A percentile compares a stretch with the other conserved stretches of the same genome.
These are phyloP conservation scores for Matsumurasca onukii DNA, from an alignment of 1,140 invertebrate species.

Conservation along the genomic window DNA sequence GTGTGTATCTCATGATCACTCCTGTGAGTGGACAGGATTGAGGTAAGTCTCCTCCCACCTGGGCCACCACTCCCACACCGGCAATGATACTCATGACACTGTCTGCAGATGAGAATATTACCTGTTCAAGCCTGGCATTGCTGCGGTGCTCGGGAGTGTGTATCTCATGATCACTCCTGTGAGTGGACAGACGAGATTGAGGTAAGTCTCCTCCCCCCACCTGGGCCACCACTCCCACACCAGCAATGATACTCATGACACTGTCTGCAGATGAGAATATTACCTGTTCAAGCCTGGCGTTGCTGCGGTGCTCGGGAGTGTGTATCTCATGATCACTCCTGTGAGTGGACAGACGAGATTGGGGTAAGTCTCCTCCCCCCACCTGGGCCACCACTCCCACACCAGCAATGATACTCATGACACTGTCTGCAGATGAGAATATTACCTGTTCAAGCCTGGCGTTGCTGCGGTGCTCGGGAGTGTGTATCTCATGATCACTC, in stretches of 20 bases:
- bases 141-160: slow-evolving; percentile 54
- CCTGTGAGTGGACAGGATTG: slow-evolving; percentile 52
- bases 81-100: too few relatives aligned
- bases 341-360: slow-evolving; percentile 51
- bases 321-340: slow-evolving; percentile 62
- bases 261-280: too few relatives aligned
- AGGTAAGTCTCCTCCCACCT: slow-evolving; percentile 30
- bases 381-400: slow-evolving; percentile 17
- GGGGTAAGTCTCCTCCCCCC: slow-evolving; percentile 27
- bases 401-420: not conserved
- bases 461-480: slow-evolving; percentile 49
- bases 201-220: slow-evolving; percentile 29
- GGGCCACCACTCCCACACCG: slow-evolving; percentile 2
- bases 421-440: too few relatives aligned
- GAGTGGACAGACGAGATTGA: slow-evolving; percentile 49
- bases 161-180: slow-evolving; percentile 61
- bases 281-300: slow-evolving; percentile 28
- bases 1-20: slow-evolving; percentile 63
- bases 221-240: slow-evolving; percentile 14
- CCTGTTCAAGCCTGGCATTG: slow-evolving; percentile 29
- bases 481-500: slow-evolving; percentile 62
- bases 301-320: slow-evolving; percentile 50
- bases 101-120: too few relatives aligned
- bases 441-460: slow-evolving; percentile 26
- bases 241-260: too few relatives aligned